Evolutionary conservation across 2,888 invertebrate species (phyloP), one percentile per base, ranked within the genome.

Genomic region (Tryphoninae sp.): DNA sequence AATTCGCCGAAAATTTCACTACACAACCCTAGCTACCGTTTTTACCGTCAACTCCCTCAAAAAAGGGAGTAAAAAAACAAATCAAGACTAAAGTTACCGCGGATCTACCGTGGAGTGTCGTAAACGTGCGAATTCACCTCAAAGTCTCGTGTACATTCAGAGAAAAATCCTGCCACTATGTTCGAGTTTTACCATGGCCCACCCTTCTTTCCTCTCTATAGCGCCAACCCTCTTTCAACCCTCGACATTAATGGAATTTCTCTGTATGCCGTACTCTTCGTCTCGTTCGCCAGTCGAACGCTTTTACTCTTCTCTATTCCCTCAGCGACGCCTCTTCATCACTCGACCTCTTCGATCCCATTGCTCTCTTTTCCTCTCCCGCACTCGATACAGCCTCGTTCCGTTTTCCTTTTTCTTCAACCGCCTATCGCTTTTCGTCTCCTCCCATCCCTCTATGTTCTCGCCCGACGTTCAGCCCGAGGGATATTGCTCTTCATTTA

Each of bases 241-340:
- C 74, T 81, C 62, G 59, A 78, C 78, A 75, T 81, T 81, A 81
- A 81, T 81, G 78, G 81, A 81, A 81, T 81, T 81, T 81, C 81
- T 78, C 65, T 81, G 78, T 81, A 78, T 67, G 19, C 19, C 45
- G 64, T 23, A 11, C 64, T 51, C 64, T 58, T 51, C 59, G 16
- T 68, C 13, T 59, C 22, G 9, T 58, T 45, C 49, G 2, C 45
- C 16, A 65, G 26, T 71, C 62, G 77, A 79, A 67, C 40, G 55
- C 76, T 78, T 64, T 74, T 64, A 23, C 69, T 59, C 58, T 22
- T 9, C 42, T 45, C 69, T 16, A 75, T 71, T 61, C 51, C 69
- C 75, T 58, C 58, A 22, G 13, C 53, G 13, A 45, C 64, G 23
- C 33, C 62, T 64, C 62, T 64, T 51, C 65, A 42, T 75, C 75